Evolutionary conservation across 2,888 invertebrate species (phyloP).

Genomic region (Alviniconcha strummeri): DNA sequence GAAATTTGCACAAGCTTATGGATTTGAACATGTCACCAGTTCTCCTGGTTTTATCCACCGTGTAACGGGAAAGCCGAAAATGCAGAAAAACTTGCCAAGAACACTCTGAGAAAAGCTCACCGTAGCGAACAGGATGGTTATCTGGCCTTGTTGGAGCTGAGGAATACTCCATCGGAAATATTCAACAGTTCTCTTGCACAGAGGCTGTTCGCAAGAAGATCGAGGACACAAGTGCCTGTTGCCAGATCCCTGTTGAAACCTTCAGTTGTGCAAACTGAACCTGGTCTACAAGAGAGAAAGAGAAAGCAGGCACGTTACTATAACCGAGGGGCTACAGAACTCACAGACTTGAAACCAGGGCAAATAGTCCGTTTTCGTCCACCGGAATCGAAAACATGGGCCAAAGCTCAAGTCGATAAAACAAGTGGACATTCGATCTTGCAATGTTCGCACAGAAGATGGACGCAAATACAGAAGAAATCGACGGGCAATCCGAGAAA

Average conservation of each 20-base stretch:
- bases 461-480: no score
- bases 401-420: not conserved
- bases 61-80: not conserved
- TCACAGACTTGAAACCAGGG: not conserved
- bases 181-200: not conserved
- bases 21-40: not conserved
- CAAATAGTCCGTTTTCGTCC: no score
- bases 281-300: not conserved
- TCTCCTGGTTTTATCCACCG: not conserved
- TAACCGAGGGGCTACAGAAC: not conserved
- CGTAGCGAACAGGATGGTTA: not conserved
- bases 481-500: no score
- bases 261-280: not conserved
- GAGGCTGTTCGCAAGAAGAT: not conserved
- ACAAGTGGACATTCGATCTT: not conserved
- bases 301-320: not conserved
- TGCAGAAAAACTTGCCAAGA: not conserved
- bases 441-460: not conserved
- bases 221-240: not conserved
- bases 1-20: not conserved
- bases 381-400: no score
- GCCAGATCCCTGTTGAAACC: not conserved
- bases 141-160: not conserved
- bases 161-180: not conserved
- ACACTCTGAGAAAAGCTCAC: no score